Percentiles rank a stretch among this genome's conserved stretches.
Conservation (phyloP, 64 coral and sea anemone species). For the Actinia tenebrosa region DNA sequence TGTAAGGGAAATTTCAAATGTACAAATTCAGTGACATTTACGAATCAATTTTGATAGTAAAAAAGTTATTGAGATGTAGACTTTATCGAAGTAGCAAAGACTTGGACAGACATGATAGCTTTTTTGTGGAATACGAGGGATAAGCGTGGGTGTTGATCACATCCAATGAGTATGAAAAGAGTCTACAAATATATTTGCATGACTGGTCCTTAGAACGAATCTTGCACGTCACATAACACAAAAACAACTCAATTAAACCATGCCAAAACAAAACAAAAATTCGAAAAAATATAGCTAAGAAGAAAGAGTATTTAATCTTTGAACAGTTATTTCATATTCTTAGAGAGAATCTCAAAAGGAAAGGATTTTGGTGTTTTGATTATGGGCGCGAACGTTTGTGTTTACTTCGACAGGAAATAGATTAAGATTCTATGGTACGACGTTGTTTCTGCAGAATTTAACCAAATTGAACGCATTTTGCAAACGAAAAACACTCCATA, state of each 20-base stretch:
- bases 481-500: not conserved
- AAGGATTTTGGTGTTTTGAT: not conserved
- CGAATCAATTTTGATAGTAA: not conserved
- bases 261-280: not conserved
- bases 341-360: not conserved
- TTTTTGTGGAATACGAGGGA: not conserved
- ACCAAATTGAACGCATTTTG: not conserved
- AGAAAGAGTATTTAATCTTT: not conserved
- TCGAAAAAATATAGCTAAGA: not conserved
- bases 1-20: not conserved
- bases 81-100: not conserved
- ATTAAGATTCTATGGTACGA: not conserved
- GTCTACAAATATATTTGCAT: not conserved
- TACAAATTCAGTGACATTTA: not conserved
- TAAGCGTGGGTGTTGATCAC: not conserved
- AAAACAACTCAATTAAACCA: not conserved
- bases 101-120: not conserved
- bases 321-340: not conserved
- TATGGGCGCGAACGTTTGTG: constrained; percentile 19
- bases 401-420: constrained; percentile 24
- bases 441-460: not conserved
- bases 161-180: not conserved
- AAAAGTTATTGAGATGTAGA: not conserved
- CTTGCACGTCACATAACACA: not conserved
- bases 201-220: not conserved